Conservation (phyloP, 2,113 vertebrate genomes). For the Stegastes partitus region DNA sequence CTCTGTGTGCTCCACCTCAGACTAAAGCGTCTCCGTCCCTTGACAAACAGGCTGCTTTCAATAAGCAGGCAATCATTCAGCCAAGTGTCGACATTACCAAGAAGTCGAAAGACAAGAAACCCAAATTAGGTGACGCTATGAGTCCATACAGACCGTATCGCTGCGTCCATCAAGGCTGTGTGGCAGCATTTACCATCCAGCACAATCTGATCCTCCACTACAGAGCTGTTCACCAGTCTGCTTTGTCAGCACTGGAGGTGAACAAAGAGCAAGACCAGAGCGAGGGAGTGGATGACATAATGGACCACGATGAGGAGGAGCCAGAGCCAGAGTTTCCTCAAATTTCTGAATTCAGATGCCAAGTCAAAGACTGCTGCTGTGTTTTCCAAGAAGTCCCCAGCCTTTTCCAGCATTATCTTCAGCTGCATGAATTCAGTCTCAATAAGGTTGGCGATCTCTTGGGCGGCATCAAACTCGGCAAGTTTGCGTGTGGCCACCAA, state of each 20-base stretch:
- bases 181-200: conserved; percentile 95
- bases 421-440: conserved; percentile 91
- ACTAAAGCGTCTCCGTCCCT: neutral
- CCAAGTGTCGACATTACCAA: conserved; percentile 62
- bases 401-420: conserved; percentile 94
- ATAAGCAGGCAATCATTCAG: conserved; percentile 45
- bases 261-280: conserved; percentile 89
- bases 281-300: conserved; percentile 74
- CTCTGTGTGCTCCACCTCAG: conserved; percentile 10
- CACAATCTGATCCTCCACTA: conserved; percentile 98
- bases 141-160: conserved; percentile 93
- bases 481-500: conserved; percentile 92
- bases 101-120: conserved; percentile 88
- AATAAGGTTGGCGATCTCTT: conserved; percentile 89
- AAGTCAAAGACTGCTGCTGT: conserved; percentile 93
- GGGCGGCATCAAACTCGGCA: conserved; percentile 84
- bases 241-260: conserved; percentile 87
- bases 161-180: conserved; percentile 95
- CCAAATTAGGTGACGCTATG: conserved; percentile 78
- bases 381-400: conserved; percentile 93
- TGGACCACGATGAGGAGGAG: conserved; percentile 85
- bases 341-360: conserved; percentile 92
- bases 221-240: conserved; percentile 94
- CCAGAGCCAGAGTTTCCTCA: conserved; percentile 72
- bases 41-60: conserved; percentile 44